phyloP scores from a whole-genome alignment of 1,140 invertebrate species.

The Carcinoscorpius rotundicauda region DNA sequence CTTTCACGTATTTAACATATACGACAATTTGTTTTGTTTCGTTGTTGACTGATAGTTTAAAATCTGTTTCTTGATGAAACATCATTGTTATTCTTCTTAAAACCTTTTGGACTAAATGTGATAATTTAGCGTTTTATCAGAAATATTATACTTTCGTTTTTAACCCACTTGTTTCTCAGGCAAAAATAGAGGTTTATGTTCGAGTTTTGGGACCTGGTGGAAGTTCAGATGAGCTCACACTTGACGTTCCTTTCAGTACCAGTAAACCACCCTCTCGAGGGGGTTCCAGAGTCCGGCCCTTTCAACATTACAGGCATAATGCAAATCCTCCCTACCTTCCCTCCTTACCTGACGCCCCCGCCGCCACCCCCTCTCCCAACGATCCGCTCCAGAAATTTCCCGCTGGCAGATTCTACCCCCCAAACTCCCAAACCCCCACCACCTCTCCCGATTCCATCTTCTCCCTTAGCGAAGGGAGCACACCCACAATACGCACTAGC shows the following conservation, averaged over 20 bases:
- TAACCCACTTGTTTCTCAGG: conserved; percentile 23
- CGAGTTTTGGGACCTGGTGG: conserved; percentile 24
- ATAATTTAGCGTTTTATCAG: too few species aligned
- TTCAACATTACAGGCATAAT: conserved; percentile 2
- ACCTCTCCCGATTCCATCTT: conserved; percentile 5
- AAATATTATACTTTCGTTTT: neutral
- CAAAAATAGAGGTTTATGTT: conserved; percentile 56
- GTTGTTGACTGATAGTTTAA: too few species aligned
- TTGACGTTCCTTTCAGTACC: conserved; percentile 19
- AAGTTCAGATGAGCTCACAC: conserved; percentile 10
- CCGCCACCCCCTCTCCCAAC: conserved; percentile 19
- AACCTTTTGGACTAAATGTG: too few species aligned
- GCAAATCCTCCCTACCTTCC: conserved; percentile 5
- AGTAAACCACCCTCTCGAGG: conserved; percentile 6
- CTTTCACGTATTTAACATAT: too few species aligned
- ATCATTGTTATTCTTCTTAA: too few species aligned
- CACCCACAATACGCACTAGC: conserved; percentile 6
- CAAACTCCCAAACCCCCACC: conserved; percentile 4
- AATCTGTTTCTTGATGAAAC: too few species aligned
- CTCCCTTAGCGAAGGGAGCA: conserved; percentile 2
- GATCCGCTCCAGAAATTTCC: conserved; percentile 13
- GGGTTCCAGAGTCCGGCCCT: conserved; percentile 7
- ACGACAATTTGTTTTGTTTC: too few species aligned
- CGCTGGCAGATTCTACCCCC: neutral
- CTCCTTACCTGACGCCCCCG: conserved; percentile 13